phyloP scores from a whole-genome alignment of 2,113 vertebrate species.

The Lasiurus cinereus region DNA sequence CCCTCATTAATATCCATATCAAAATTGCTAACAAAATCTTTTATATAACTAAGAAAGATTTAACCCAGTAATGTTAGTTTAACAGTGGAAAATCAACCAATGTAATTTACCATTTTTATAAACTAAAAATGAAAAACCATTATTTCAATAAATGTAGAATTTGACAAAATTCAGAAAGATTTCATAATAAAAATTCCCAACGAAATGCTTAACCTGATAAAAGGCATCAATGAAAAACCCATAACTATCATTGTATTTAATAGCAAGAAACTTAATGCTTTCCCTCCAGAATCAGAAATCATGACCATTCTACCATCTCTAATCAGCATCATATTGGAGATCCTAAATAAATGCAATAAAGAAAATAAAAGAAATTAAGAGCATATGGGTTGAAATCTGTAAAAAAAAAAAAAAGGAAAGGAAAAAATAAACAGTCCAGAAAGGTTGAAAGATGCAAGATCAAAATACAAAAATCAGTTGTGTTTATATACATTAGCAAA shows the following conservation, averaged over 20 bases:
- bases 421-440: background rate
- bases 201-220: background rate
- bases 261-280: background rate
- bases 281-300: background rate
- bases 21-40: slow-evolving; percentile 60
- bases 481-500: slow-evolving; percentile 14
- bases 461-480: background rate
- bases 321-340: background rate
- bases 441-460: background rate
- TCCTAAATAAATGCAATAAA: background rate
- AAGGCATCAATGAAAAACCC: slow-evolving; percentile 2
- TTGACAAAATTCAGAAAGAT: slow-evolving; percentile 12
- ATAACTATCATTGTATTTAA: background rate
- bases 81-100: slow-evolving; percentile 12
- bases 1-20: slow-evolving; percentile 6
- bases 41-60: slow-evolving; percentile 49
- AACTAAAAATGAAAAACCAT: slow-evolving; percentile 16
- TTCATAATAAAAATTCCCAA: background rate
- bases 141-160: slow-evolving; percentile 13
- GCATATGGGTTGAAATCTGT: background rate
- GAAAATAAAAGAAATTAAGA: background rate
- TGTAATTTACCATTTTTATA: slow-evolving; percentile 31
- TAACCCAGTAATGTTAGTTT: slow-evolving; percentile 56
- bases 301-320: background rate
- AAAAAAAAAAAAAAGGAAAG: too few species aligned